Percentiles rank a stretch among this genome's conserved stretches.
Evolutionary conservation across 1,140 invertebrate genomes (phyloP).

Genomic region (Drosophila kohkoa): DNA sequence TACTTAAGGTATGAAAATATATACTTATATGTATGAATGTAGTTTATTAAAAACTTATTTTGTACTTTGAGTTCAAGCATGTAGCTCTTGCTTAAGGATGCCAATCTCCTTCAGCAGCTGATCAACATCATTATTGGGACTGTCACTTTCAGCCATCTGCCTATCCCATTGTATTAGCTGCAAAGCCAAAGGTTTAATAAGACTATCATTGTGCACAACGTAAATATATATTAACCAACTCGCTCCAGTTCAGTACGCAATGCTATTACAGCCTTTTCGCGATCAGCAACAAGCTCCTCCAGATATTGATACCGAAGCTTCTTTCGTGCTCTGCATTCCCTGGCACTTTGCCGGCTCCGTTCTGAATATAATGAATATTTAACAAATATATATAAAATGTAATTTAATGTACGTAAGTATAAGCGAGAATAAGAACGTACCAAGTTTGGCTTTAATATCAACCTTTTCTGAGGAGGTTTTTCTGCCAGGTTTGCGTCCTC

Average conservation of each 20-base stretch:
- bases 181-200: constrained; percentile 34
- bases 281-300: constrained; percentile 96
- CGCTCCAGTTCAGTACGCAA: constrained; percentile 96
- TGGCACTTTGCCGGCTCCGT: constrained; percentile 97
- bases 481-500: constrained; percentile 94
- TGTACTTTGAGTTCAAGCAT: constrained; percentile 18
- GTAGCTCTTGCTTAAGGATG: constrained; percentile 87
- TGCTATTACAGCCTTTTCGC: constrained; percentile 96
- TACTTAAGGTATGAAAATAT: neutral
- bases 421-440: constrained; percentile 85
- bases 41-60: constrained; percentile 14
- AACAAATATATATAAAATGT: constrained; percentile 3
- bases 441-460: constrained; percentile 97
- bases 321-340: constrained; percentile 98
- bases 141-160: constrained; percentile 91
- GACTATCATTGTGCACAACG: constrained; percentile 13
- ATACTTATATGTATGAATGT: neutral
- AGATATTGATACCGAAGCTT: constrained; percentile 98
- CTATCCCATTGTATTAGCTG: constrained; percentile 93
- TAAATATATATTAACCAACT: constrained; percentile 87
- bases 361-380: constrained; percentile 85
- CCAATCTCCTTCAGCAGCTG: constrained; percentile 90
- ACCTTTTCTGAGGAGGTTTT: constrained; percentile 94
- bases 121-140: constrained; percentile 92
- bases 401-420: constrained; percentile 17